Evolutionary conservation across 2,888 invertebrate genomes (phyloP).

Genomic region (Troides aeacus): DNA sequence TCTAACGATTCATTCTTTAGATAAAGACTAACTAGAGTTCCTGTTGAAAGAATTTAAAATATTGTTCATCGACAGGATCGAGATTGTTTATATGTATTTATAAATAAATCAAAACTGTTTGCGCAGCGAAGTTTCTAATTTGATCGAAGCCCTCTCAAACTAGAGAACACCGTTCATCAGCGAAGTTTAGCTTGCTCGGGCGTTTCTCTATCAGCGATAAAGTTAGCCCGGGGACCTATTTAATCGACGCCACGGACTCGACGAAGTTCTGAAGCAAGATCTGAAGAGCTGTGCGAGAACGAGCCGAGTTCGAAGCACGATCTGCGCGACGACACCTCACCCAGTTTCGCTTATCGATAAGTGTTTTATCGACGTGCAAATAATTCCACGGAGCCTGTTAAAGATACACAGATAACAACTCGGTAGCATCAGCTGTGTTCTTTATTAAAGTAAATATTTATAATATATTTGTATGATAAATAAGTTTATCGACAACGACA

Average conservation of each 20-base stretch:
- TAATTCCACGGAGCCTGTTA: constrained; percentile 13
- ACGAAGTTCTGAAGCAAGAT: constrained; percentile 1
- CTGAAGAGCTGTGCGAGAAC: background rate
- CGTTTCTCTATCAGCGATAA: background rate
- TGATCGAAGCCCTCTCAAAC: constrained; percentile 1
- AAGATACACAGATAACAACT: constrained; percentile 3
- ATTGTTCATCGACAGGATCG: too few species aligned
- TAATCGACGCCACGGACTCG: background rate
- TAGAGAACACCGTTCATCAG: background rate
- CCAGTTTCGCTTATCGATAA: constrained; percentile 15
- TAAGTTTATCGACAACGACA: background rate
- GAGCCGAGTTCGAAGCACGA: background rate
- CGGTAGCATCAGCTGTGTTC: constrained; percentile 8
- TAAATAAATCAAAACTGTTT: background rate
- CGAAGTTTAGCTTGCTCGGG: constrained; percentile 1
- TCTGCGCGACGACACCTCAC: constrained; percentile 2
- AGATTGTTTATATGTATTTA: background rate
- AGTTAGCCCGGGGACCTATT: background rate
- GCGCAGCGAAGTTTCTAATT: background rate
- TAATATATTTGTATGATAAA: background rate
- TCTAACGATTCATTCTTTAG: too few species aligned
- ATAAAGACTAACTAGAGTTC: too few species aligned
- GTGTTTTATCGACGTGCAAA: constrained; percentile 14
- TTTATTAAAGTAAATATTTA: constrained; percentile 8
- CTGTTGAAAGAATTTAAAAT: too few species aligned